Evolutionary conservation across 2,113 vertebrate species (phyloP), one percentile per base, ranked within the genome.

Genomic region (Coregonus clupeaformis): DNA sequence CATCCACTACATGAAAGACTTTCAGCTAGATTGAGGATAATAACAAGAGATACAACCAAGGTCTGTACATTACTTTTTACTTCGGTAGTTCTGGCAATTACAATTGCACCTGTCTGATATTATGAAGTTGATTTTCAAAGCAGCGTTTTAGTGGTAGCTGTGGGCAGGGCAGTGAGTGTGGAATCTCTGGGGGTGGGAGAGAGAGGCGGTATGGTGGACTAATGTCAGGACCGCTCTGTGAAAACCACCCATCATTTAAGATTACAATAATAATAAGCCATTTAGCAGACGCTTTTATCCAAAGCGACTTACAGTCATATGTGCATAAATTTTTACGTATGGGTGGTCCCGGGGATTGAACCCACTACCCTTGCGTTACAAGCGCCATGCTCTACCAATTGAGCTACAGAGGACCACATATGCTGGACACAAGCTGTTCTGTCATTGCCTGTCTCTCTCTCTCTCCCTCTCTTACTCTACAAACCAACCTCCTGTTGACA

Each of bases 61-160:
- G 47, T 29, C 65, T 69, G 62, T 16, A 68, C 65, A 59, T 73
- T 24, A 20, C 55, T 79, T 84, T 75, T 85, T 69, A 87, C 81
- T 82, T 85, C 71, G 75, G 72, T 68, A 77, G 80, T 73, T 84
- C 66, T 75, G 77, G 62, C 80, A 87, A 88, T 90, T 86, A 88
- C 83, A 89, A 82, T 80, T 69, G 86, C 80, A 85, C 84, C 85
- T 87, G 84, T 83, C 85, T 18, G 14, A 66, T 60, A 66, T 36
- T 24, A 66, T 66, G 55, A 65, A 72, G 63, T 72, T 29, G 59
- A 60, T 79, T 18, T 73, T 71, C n/a, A 74, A 85, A 59, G 16
- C 3, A 52, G 49, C 5, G 16, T 52, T 52, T 5, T 4, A 14
- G 12, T 13, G 47, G 13, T 52, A 52, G 36, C 9, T 42, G 49